A percentile compares a stretch with the other conserved stretches of the same genome.
Conservation (phyloP, 2,113 vertebrate species). For the Cardinalis cardinalis region DNA sequence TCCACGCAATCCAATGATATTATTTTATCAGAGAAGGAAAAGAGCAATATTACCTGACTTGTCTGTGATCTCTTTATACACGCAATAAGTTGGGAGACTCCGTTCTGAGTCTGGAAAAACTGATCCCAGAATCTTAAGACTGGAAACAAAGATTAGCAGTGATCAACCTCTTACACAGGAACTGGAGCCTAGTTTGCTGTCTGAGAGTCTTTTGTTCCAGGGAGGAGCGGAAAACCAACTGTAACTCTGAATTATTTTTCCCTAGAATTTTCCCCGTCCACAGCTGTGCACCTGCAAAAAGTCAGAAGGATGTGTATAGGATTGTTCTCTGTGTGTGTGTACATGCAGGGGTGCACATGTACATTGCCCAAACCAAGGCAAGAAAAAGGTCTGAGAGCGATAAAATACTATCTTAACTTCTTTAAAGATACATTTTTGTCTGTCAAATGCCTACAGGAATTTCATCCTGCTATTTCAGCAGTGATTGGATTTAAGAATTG, state of each 20-base stretch:
- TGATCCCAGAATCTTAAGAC: not conserved
- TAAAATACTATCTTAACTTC: not conserved
- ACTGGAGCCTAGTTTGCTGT: not conserved
- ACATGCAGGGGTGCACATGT: rapidly evolving
- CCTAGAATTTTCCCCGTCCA: not conserved
- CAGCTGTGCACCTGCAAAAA: not conserved
- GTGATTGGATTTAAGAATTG: not conserved
- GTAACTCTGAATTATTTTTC: not conserved
- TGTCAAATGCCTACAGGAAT: not conserved
- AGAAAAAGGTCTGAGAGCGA: not conserved
- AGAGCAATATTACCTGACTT: not conserved
- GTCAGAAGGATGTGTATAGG: not conserved
- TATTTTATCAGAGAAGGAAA: not conserved
- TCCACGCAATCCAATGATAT: not conserved
- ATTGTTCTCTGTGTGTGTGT: rapidly evolving
- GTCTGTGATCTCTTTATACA: not conserved
- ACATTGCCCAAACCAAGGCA: not conserved
- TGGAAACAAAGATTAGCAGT: not conserved
- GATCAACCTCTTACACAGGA: not conserved
- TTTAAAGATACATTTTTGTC: not conserved
- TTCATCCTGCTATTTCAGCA: not conserved
- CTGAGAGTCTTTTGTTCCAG: not conserved
- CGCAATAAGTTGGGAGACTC: not conserved
- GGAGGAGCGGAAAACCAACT: not conserved
- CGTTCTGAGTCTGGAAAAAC: not conserved